Conservation (phyloP, 2,888 invertebrate genomes). For the Lasius platythorax region DNA sequence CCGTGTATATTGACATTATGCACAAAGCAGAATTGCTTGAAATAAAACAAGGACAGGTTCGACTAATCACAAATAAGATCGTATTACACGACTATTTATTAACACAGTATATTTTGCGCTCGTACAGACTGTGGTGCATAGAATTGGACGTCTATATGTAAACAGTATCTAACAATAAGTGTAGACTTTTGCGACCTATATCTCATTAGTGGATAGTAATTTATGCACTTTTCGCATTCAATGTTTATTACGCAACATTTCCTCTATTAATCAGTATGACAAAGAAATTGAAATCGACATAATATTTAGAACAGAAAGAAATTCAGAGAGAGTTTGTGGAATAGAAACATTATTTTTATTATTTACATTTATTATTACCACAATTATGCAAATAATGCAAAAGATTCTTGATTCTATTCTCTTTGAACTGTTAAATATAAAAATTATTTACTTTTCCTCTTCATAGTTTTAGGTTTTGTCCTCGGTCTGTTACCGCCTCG, state of each 20-base stretch:
- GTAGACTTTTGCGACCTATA: slow-evolving; percentile 20
- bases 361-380: not conserved
- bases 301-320: not conserved
- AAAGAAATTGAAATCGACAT: not conserved
- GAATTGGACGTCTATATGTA: slow-evolving; percentile 26
- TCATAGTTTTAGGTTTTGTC: slow-evolving; percentile 71
- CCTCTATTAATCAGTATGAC: not conserved
- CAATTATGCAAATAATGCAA: slow-evolving; percentile 2
- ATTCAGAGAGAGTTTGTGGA: not conserved
- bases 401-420: not conserved
- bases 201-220: not conserved
- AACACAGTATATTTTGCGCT: slow-evolving; percentile 60
- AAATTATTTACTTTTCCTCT: slow-evolving; percentile 66
- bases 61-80: slow-evolving; percentile 83
- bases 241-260: not conserved
- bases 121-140: not conserved
- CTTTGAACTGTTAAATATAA: not conserved
- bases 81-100: slow-evolving; percentile 75
- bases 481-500: slow-evolving; percentile 82
- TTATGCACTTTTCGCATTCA: not conserved
- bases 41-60: slow-evolving; percentile 87
- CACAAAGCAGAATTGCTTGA: slow-evolving; percentile 80
- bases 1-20: slow-evolving; percentile 69
- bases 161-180: slow-evolving; percentile 20
- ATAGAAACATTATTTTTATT: slow-evolving; percentile 19